A percentile compares a stretch with the other conserved stretches of the same genome.
These are phyloP conservation scores for Notamacropus eugenii DNA, from an alignment of 2,797 vertebrate genomes.

Conservation along the genomic window DNA sequence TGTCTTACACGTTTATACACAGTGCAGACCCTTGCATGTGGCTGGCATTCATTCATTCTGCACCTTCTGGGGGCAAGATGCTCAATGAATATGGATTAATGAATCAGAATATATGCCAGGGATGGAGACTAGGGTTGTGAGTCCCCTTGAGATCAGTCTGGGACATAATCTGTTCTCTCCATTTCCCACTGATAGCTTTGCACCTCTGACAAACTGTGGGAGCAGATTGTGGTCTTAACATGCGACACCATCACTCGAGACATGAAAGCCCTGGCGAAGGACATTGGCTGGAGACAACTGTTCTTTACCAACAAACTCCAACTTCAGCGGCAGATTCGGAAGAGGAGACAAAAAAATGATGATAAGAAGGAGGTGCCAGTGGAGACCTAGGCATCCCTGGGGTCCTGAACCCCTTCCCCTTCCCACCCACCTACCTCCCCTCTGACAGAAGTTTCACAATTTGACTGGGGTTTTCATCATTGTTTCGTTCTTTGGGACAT, in stretches of 20 bases:
- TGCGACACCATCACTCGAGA: conserved; percentile 85
- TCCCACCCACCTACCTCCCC: fast-evolving
- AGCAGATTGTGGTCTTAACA: conserved; percentile 83
- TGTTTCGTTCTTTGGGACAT: neutral
- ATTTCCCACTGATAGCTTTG: conserved; percentile 83
- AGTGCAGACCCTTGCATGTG: fast-evolving
- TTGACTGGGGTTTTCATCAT: neutral
- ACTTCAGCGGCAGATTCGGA: conserved; percentile 88
- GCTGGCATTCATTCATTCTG: fast-evolving
- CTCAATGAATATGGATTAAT: neutral
- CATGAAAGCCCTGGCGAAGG: conserved; percentile 85
- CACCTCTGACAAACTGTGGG: conserved; percentile 88
- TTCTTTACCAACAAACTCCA: conserved; percentile 91
- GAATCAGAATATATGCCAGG: neutral
- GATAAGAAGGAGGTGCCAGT: fast-evolving
- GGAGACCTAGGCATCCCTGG: neutral
- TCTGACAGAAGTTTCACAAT: fast-evolving
- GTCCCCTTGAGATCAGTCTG: fast-evolving
- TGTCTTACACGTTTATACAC: neutral
- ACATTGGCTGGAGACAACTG: conserved; percentile 88
- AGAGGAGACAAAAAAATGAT: conserved; percentile 77
- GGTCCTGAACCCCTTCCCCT: neutral
- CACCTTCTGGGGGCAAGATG: neutral
- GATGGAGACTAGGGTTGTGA: neutral
- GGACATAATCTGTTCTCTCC: neutral